Base-by-base conservation (phyloP, 2,113 vertebrate species). In the Isichthys henryi region DNA sequence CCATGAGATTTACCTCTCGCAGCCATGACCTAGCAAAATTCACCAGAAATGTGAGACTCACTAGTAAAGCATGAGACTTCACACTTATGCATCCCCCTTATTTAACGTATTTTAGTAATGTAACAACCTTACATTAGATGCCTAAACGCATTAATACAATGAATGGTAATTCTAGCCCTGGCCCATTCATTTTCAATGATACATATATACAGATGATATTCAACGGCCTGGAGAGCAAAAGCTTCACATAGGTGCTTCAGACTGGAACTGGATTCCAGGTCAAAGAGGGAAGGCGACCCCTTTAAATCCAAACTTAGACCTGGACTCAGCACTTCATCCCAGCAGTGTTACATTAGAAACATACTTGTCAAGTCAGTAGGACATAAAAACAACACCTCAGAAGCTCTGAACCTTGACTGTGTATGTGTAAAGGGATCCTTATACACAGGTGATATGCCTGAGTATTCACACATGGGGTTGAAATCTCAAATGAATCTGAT, bases 281-380 rank as follows among this genome's bases (percentile, higher is more conserved):
- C 74, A 80, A 43, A 80, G 39, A 5, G n/a, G 66, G 80, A 89
- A 89, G 23, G 39, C 21, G 88, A 89, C 77, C 80, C 35, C 52
- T 89, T 11, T 58, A 50, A 46, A 58, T 62, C 77, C 50, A 89
- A 53, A 85, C 80, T 80, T 74, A 52, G 88, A 80, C 66, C 3
- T 46, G 52, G 48, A 89, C 88, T 89, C 49, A 82, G 74, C 74
- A 83, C 17, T 56, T 89, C 9, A 35, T 74, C 56, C 3, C 52
- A 62, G 53, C 50, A 84, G 49, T 85, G 88, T 85, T 52, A 88
- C 27, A 62, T 35, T 5, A 23, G 52, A 89, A 62, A 82, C 88
- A 89, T 45, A 58, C 11, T 46, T 52, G 52, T 56, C 52, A 45
- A 39, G 48, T 35, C 50, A 52, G 35, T 31, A 85, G 21, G 15